Evolutionary conservation across 2,797 vertebrate genomes (phyloP), one percentile per base, ranked within the genome.

Genomic region (Eulemur coronatus): DNA sequence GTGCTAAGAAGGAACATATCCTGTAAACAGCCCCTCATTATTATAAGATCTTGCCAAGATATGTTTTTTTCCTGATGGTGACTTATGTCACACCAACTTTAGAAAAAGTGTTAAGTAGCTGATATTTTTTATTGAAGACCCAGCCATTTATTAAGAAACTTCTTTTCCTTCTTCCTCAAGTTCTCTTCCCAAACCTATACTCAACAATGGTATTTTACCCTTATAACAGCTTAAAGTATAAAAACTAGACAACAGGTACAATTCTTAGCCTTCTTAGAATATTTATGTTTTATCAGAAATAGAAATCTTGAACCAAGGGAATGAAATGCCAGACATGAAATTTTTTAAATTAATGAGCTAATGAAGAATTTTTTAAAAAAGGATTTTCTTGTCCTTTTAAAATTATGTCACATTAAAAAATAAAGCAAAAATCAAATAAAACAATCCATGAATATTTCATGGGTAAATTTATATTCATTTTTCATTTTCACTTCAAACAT

Each of bases 71-170:
- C 30, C 26, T 93, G 35, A 46, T 94, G 75, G 41, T 91, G 89
- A 96, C 63, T 76, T 94, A 73, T 95, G 89, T 96, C 82, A 91
- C 26, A 70, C 12, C 76, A 70, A 41, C 69, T 96, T 46, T 76
- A 41, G 59, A 78, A 95, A 91, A 79, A 28, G 38, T 95, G 11
- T 85, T 63, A 95, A 93, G 46, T 26, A 95, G 93, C 72, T 84
- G 55, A 67, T 91, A 61, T 91, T 95, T 97, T 88, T 95, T 95
- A 81, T 41, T 82, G 72, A 94, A 89, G 65, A 97, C 61, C 20
- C 46, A 93, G 63, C 22, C 55, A 28, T 96, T 86, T 95, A 82
- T 89, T 82, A 91, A 78, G 55, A 92, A 88, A 67, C n/a, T 41
- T 90, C 63, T 41, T 41, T 96, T 89, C 18, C 41, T 96, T 91